Conservation (phyloP, 2,113 vertebrate genomes). For the Rattus norvegicus region GRCr8 NC_086025.1:130724001-130724500, state of each 20-base stretch:
- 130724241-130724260: neutral
- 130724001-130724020: neutral
- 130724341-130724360: neutral
- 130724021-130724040: neutral
- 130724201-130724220: conserved; percentile 27
- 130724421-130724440: neutral
- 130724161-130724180: neutral
- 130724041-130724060: neutral
- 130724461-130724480: neutral
- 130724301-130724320: neutral
- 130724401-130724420: neutral
- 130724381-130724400: neutral
- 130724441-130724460: neutral
- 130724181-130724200: neutral
- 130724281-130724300: neutral
- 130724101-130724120: neutral
- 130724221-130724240: neutral
- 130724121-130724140: neutral
- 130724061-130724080: neutral
- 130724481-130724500: conserved; percentile 24
- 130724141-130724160: neutral
- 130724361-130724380: neutral
- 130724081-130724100: neutral
- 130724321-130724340: conserved; percentile 39
- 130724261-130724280: neutral